These are phyloP conservation scores for Resseliella maxima DNA, from an alignment of 2,888 invertebrate genomes.

Conservation along the genomic window DNA sequence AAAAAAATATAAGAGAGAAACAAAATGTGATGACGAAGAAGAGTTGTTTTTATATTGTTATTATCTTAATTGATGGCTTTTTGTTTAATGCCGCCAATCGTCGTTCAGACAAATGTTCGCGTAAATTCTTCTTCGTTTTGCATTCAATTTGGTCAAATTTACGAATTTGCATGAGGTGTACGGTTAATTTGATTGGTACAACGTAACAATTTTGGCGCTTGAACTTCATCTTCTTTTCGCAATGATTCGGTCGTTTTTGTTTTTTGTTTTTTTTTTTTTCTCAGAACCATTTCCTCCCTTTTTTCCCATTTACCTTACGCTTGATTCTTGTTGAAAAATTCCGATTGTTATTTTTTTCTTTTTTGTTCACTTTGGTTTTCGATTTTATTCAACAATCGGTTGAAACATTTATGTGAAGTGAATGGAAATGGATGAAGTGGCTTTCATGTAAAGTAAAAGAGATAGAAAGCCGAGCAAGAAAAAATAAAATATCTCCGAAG, in stretches of 20 bases:
- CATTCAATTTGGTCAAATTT: background rate
- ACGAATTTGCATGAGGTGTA: background rate
- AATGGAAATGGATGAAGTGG: background rate
- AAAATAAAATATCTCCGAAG: background rate
- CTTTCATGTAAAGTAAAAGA: background rate
- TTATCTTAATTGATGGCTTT: conserved; percentile 48
- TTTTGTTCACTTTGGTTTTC: conserved; percentile 23
- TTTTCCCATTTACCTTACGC: background rate
- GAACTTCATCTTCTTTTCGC: background rate
- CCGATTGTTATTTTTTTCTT: background rate
- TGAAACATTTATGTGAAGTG: background rate
- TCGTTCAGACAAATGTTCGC: background rate
- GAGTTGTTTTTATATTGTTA: conserved; percentile 25
- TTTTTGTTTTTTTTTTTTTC: background rate
- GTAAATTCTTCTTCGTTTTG: background rate
- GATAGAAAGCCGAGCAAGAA: background rate
- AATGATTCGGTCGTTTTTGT: too few relatives aligned
- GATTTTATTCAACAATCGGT: background rate
- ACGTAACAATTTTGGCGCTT: conserved; percentile 8
- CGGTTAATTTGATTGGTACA: background rate
- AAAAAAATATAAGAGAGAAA: background rate
- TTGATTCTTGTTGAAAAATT: background rate
- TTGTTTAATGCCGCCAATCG: background rate
- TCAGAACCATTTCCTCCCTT: background rate
- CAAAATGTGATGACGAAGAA: background rate